Evolutionary conservation across 2,797 vertebrate species (phyloP), one percentile per base, ranked within the genome.

Genomic region (Pogoniulus pusillus): DNA sequence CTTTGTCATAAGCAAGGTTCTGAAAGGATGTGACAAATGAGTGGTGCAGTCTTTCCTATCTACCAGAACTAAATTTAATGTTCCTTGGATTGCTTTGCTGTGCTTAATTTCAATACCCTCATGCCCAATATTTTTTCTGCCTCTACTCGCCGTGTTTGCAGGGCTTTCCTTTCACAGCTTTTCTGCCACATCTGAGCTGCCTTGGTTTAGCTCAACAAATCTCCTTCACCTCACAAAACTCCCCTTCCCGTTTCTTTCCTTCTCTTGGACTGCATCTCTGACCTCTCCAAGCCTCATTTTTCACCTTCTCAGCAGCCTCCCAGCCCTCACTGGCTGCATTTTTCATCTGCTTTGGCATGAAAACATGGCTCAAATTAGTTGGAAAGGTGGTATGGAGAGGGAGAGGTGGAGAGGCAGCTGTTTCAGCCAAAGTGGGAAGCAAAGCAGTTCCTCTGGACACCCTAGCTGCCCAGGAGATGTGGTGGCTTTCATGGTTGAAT

Each of bases 321-420:
- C 37, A 17, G 54, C 64, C 79, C 29, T 94, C 20, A 1, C 47
- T 2, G 4, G 9, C 64, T 73, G 79, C 63, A 62, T 93, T 95
- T 95, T 78, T 90, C 82, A 82, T 87, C 75, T 32, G 39, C 53
- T 90, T 76, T 93, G 88, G 82, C 93, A 91, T 54, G 73, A 35
- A 90, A 90, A 54, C 84, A n/a, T 51, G 70, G 73, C 79, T 93
- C 85, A 66, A 93, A 73, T 78, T 78, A 93, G 73, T 41, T 83
- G 90, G 66, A 55, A 79, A 85, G 60, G 63, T 8, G 16, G 57
- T 22, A 37, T 32, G 60, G 73, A 72, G 66, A 87, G 55, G 16
- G 51, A 88, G 41, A 77, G 55, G 51, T 63, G 73, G 13, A 58
- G 72, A 88, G 45, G 70, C 81, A 87, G 58, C 39, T 55, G 49